A percentile compares a stretch with the other conserved stretches of the same genome.
These are phyloP conservation scores for Hydraecia micacea DNA, from an alignment of 2,888 invertebrate genomes.

Conservation along the genomic window DNA sequence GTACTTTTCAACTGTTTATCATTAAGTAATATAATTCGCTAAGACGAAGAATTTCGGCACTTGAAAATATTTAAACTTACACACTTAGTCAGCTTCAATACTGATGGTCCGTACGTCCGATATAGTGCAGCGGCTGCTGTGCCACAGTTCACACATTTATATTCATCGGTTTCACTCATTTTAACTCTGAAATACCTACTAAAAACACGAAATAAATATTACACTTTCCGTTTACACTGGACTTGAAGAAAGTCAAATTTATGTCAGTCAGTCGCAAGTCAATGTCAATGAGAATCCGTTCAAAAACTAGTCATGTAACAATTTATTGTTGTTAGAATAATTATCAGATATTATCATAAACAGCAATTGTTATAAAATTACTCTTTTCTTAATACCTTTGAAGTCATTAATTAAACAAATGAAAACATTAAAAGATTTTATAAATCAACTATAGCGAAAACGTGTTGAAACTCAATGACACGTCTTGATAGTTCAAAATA, in stretches of 20 bases:
- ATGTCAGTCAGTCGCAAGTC: not conserved
- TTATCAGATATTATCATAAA: not conserved
- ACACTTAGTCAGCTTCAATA: slow-evolving; percentile 93
- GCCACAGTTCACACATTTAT: slow-evolving; percentile 93
- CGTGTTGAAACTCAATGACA: not conserved
- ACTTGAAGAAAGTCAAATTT: not conserved
- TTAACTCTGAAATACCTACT: slow-evolving; percentile 1
- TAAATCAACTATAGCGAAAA: not conserved
- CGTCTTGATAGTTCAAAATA: slow-evolving; percentile 2
- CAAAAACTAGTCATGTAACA: not conserved
- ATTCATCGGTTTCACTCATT: slow-evolving; percentile 72
- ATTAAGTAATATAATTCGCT: not conserved
- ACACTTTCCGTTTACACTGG: not conserved
- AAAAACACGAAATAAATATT: slow-evolving; percentile 13
- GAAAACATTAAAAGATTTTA: not conserved
- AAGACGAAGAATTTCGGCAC: not conserved
- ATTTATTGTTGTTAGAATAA: not conserved
- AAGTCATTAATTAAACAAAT: not conserved
- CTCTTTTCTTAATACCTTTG: not conserved
- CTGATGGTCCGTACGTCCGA: slow-evolving; percentile 92
- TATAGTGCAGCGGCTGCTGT: slow-evolving; percentile 91
- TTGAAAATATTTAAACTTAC: slow-evolving; percentile 87
- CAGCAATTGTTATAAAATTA: not conserved
- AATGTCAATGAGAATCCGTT: not conserved
- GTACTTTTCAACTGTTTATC: not conserved